Base-by-base conservation (phyloP, 2,888 invertebrate genomes). In the Serripes groenlandicus region DNA sequence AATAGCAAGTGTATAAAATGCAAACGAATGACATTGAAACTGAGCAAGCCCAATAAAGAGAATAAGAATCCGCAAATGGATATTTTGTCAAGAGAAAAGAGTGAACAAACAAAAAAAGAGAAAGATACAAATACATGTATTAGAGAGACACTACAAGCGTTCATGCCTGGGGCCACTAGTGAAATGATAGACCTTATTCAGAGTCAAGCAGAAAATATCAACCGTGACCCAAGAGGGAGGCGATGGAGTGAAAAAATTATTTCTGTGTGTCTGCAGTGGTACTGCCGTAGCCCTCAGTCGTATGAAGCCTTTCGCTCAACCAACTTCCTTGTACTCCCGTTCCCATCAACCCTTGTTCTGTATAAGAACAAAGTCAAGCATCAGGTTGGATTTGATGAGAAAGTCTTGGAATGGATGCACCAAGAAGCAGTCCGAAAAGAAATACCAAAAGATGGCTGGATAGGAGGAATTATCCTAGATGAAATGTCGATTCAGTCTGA, bases 401-500 rank as follows among this genome's bases (percentile, higher is more conserved):
- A 85, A 37, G n/a, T n/a, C n/a, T n/a, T n/a, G n/a, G n/a, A n/a
- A n/a, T n/a, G n/a, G n/a, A n/a, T n/a, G 81, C 28, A 28, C 35
- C 9, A 56, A 3, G 75, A 84, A 42, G 84, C 81, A 28, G 21
- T 35, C 5, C 7, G 60, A 5, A 28, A 42, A 49, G 32, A 78
- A 11, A 62, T 82, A 26, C 76, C 74, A 9, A 30, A n/a, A 18
- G 23, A 79, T 0, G 79, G 76, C 3, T 76, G 60, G 54, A 32
- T 26, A 23, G 81, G 81, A 21, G 81, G 85, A 0, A 11, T 79
- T 0, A 71, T 85, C 21, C 34, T 79, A 1, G 81, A 81, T 64
- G 81, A 85, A 37, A 85, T 80, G 80, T 56, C 77, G 1, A 78
- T 85, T 23, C 77, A 83, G 32, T 56, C 72, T 26, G 77, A 85